Percentiles rank a stretch among this genome's conserved stretches.
These are phyloP conservation scores for Acanthisitta chloris DNA, from an alignment of 2,113 vertebrate genomes.

Conservation along the genomic window DNA sequence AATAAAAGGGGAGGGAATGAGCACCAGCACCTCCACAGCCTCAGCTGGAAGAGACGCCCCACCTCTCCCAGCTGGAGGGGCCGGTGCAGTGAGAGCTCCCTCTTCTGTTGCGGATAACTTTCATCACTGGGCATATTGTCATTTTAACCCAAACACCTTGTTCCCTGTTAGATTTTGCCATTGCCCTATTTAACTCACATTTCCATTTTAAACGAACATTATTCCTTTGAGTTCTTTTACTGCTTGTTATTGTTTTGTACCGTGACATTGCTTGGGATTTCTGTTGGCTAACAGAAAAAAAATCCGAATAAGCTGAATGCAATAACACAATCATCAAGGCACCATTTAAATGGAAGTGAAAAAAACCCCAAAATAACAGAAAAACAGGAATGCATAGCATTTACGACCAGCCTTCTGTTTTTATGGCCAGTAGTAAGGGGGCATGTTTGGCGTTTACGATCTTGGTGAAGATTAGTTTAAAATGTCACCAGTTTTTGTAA, in stretches of 20 bases:
- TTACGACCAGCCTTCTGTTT: not conserved
- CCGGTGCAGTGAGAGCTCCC: conserved; percentile 39
- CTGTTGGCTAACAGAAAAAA: not conserved
- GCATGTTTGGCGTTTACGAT: not conserved
- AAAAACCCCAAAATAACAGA: not conserved
- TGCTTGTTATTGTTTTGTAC: not conserved
- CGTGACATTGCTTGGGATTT: not conserved
- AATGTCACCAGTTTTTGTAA: not conserved
- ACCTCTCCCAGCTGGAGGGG: not conserved
- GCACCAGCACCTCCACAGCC: not conserved
- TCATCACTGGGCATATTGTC: rapidly evolving
- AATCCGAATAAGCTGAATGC: not conserved
- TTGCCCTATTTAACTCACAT: not conserved
- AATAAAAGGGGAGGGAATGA: not conserved
- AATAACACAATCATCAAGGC: not conserved
- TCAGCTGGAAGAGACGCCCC: not conserved
- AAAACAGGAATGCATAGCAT: not conserved
- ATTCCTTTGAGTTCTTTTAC: not conserved
- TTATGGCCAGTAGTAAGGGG: not conserved
- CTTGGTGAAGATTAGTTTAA: not conserved
- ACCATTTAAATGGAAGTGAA: not conserved
- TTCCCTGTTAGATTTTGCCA: not conserved
- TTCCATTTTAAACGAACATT: not conserved
- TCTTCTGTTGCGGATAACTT: not conserved
- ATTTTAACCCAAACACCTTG: not conserved